phyloP scores from a whole-genome alignment of 2,888 invertebrate genomes.

The Desoria tigrina region DNA sequence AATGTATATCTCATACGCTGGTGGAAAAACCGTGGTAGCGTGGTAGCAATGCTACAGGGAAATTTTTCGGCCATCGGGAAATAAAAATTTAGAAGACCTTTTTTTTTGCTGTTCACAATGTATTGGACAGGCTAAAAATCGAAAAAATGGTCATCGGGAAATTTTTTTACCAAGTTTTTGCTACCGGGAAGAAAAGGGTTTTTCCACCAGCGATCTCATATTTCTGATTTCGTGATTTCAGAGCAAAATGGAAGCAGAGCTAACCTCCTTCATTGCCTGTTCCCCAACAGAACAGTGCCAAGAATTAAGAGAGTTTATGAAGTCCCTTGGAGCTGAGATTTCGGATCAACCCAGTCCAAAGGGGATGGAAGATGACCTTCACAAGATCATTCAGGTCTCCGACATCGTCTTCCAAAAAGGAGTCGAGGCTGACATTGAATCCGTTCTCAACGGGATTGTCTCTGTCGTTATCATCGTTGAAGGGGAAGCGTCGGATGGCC shows the following conservation, averaged over 20 bases:
- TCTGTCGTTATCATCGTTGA: conserved; percentile 66
- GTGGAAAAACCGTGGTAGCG: too few relatives aligned
- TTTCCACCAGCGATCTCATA: too few relatives aligned
- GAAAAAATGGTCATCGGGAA: too few relatives aligned
- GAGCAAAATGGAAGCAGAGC: conserved; percentile 53
- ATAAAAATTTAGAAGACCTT: too few relatives aligned
- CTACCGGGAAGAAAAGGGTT: too few relatives aligned
- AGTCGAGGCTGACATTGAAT: conserved; percentile 79
- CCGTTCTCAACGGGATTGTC: conserved; percentile 91
- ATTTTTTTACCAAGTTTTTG: too few relatives aligned
- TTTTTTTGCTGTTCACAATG: too few relatives aligned
- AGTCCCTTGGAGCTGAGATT: conserved; percentile 90
- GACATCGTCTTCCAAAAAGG: conserved; percentile 88
- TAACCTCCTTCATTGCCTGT: conserved; percentile 53
- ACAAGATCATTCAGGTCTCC: conserved; percentile 91
- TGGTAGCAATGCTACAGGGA: too few relatives aligned
- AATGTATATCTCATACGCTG: too few relatives aligned
- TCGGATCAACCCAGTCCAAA: conserved; percentile 85
- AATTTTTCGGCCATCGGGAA: too few relatives aligned
- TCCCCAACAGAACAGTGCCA: conserved; percentile 57
- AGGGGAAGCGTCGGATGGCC: conserved; percentile 48
- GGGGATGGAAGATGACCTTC: conserved; percentile 88
- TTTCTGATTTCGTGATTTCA: too few relatives aligned
- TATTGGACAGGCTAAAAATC: too few relatives aligned
- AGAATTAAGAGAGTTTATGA: conserved; percentile 86